These are phyloP conservation scores for Meteorus colon DNA, from an alignment of 2,888 invertebrate genomes.

Conservation along the genomic window DNA sequence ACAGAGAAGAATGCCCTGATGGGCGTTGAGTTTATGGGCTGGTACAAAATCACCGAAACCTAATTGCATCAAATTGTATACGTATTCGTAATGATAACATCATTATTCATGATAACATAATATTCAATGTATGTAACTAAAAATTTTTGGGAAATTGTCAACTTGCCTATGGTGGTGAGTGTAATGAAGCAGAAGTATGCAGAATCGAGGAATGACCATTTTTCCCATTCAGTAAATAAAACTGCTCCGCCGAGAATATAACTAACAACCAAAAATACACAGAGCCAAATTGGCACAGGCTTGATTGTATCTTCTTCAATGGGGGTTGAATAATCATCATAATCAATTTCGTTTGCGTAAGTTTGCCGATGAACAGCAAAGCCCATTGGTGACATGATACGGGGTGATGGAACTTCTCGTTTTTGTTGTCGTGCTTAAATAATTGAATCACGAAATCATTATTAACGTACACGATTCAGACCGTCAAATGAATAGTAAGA, in stretches of 20 bases:
- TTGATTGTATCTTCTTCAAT: constrained; percentile 75
- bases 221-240: constrained; percentile 89
- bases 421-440: constrained; percentile 60
- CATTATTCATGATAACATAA: too few relatives aligned
- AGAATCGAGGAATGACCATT: constrained; percentile 89
- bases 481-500: background rate
- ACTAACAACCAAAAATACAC: constrained; percentile 89
- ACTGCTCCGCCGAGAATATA: constrained; percentile 93
- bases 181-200: constrained; percentile 97
- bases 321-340: constrained; percentile 76
- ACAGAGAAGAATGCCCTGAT: constrained; percentile 86
- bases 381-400: constrained; percentile 82
- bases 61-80: constrained; percentile 40
- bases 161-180: constrained; percentile 86
- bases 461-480: background rate
- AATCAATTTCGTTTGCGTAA: constrained; percentile 78
- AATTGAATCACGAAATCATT: background rate
- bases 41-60: constrained; percentile 94
- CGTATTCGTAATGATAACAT: too few relatives aligned
- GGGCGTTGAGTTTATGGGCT: constrained; percentile 79
- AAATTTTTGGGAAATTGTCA: background rate
- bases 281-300: constrained; percentile 92
- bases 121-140: too few relatives aligned
- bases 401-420: constrained; percentile 74
- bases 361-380: constrained; percentile 78